Base-by-base conservation (phyloP, 2,113 vertebrate genomes). In the Mastomys natalensis region DNA sequence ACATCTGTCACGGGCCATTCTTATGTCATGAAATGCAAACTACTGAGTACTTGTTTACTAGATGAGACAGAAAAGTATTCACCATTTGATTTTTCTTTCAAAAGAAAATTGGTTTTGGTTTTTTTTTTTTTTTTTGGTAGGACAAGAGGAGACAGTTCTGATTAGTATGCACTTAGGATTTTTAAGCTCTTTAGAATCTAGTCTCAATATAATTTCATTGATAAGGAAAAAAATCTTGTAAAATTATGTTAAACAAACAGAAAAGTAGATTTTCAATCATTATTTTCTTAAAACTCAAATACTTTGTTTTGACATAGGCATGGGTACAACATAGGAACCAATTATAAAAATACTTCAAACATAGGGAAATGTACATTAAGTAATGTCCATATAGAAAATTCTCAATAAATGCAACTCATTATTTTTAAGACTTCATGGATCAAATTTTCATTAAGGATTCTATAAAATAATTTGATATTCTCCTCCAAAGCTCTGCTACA, bases 1-100 rank as follows among this genome's bases (percentile, higher is more conserved):
- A 99, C 99, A 99, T 99, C 99, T 99, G 99, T 99, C 98, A 99
- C 97, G 95, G 98, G 97, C 98, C 97, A 98, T 98, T 98, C 98
- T 98, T 97, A 98, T 97, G 98, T 89, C 98, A 98, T 84, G 97
- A 96, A 98, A 98, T 95, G 98, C 98, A 97, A 98, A 98, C 96
- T 97, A 97, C 97, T 95, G 95, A 96, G 97, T 90, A 97, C 92
- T 93, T 97, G 97, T 98, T 98, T 97, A 98, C 55, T 94, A 97
- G 97, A 96, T 95, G 92, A 97, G 37, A 94, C 74, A 97, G 96
- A 97, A 98, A 98, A 98, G 98, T 97, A 81, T 95, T 96, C 95
- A 97, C 87, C 96, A 87, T 97, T 98, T 98, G 76, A 97, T 95
- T 91, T 96, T 89, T 53, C 73, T 72, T 76, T n/a, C 70, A 88